Evolutionary conservation across 2,888 invertebrate genomes (phyloP).

Genomic region (Melieria picta): DNA sequence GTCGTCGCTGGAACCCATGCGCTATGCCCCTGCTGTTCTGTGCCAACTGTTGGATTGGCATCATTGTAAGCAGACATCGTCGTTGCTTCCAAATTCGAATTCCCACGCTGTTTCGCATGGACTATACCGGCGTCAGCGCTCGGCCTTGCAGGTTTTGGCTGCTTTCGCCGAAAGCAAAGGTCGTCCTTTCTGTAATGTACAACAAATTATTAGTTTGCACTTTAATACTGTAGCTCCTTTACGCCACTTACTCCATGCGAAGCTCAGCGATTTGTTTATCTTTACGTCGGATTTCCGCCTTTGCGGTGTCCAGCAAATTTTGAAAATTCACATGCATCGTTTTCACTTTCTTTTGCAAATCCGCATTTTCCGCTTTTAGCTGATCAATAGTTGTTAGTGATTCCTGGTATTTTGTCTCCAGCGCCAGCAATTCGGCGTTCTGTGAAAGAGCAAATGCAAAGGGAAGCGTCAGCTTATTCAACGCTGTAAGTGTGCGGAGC

Average conservation of each 20-base stretch:
- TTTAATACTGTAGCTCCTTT: neutral
- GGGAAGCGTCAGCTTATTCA: neutral
- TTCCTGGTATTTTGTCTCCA: slow-evolving; percentile 51
- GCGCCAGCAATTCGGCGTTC: slow-evolving; percentile 54
- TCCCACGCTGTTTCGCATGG: neutral
- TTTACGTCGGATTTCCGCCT: slow-evolving; percentile 59
- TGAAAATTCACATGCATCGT: slow-evolving; percentile 58
- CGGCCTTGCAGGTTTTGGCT: slow-evolving; percentile 3
- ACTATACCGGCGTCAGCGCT: neutral
- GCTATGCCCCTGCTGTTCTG: too few species aligned
- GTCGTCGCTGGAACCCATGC: too few species aligned
- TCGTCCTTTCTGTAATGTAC: slow-evolving; percentile 55
- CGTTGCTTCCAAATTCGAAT: too few species aligned
- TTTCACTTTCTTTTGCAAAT: slow-evolving; percentile 52
- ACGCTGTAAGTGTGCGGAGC: neutral
- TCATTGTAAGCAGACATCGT: too few species aligned
- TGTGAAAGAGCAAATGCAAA: slow-evolving; percentile 35
- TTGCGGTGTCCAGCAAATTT: slow-evolving; percentile 60
- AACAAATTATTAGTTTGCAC: slow-evolving; percentile 1
- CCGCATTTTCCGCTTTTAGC: slow-evolving; percentile 50
- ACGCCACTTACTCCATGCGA: slow-evolving; percentile 57
- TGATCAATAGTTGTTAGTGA: slow-evolving; percentile 48
- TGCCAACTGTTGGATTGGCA: too few species aligned
- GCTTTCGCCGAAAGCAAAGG: slow-evolving; percentile 58
- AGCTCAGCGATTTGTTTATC: slow-evolving; percentile 54